Evolutionary conservation across 2,888 invertebrate genomes (phyloP), one percentile per base, ranked within the genome.

Genomic region (Hipparchia semele): DNA sequence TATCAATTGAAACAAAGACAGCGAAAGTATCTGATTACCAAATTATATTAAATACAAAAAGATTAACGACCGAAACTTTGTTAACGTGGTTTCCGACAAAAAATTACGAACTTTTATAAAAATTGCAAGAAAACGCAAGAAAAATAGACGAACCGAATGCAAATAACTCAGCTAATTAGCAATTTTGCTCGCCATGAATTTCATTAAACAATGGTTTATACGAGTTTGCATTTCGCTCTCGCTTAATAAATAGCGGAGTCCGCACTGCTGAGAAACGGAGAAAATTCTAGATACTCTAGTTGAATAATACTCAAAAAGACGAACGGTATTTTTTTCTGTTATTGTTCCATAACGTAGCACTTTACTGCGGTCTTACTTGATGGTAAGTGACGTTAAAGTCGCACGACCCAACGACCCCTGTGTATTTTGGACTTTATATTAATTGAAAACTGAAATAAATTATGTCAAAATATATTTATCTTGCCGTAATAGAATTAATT

Each of bases 111-210:
- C 49, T 49, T 64, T 64, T 10, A 64, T 53, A 61, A 69, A 61
- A 53, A 33, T n/a, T 53, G 13, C 53, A 61, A 51, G 60, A 53
- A 61, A 61, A 53, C 61, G 51, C 60, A 61, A 61, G 51, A 53
- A 69, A 61, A 69, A 60, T 53, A 51, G 59, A 49, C 68, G 46
- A 69, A 53, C 33, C 68, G 45, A 69, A 61, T 53, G 69, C 70
- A 73, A 71, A 74, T 71, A 74, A 68, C 68, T 68, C 62, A 10
- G 68, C 56, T 74, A 71, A 74, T 74, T 71, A 71, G 65, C 71
- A 69, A 66, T 74, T 74, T 71, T 61, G 65, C 56, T 8, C 69
- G 71, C 66, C 68, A 74, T 74, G 65, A 74, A 74, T 74, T 69
- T 66, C 65, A 69, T 74, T 69, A 71, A 60, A 69, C 61, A 69